These are phyloP conservation scores for Leucosticte australis DNA, from an alignment of 2,113 vertebrate genomes.

Conservation along the genomic window DNA sequence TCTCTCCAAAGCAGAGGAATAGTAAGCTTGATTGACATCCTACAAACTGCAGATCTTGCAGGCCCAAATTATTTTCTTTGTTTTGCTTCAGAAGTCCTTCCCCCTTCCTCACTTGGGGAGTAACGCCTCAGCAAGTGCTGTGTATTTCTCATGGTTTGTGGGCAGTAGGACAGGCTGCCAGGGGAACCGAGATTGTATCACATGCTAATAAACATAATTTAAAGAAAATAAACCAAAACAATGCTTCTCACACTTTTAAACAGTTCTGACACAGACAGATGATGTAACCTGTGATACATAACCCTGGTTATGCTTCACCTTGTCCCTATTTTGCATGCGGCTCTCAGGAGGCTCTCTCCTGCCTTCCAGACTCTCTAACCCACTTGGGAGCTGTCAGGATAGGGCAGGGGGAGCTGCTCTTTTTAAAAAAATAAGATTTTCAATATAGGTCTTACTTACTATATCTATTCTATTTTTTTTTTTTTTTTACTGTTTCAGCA, in stretches of 20 bases:
- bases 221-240: background rate
- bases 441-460: background rate
- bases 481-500: background rate
- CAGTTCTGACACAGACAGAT: background rate
- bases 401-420: background rate
- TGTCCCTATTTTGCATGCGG: background rate
- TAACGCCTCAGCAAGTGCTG: background rate
- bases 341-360: background rate
- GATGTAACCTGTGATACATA: background rate
- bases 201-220: background rate
- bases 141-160: background rate
- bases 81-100: constrained; percentile 12
- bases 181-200: background rate
- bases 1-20: constrained; percentile 1
- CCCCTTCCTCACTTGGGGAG: background rate
- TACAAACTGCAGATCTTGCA: background rate
- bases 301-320: background rate
- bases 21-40: background rate
- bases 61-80: constrained; percentile 14
- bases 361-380: background rate
- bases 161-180: background rate
- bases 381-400: background rate
- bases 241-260: background rate
- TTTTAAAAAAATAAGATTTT: background rate
- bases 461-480: background rate